A percentile compares a stretch with the other conserved stretches of the same genome.
Conservation (phyloP, 64 coral and sea anemone species). For the Orbicella faveolata region DNA sequence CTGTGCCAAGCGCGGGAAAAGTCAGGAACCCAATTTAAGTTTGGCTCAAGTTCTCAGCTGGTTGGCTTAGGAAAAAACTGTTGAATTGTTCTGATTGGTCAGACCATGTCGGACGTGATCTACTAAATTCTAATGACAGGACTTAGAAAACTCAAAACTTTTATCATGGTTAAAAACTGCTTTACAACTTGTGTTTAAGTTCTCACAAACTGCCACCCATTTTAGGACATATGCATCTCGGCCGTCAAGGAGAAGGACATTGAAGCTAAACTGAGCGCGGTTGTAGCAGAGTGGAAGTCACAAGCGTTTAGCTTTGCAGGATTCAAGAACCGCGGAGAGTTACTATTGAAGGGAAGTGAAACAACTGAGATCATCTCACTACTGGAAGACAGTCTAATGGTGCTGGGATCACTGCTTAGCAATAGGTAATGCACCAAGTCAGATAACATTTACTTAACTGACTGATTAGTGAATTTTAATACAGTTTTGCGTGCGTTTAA, state of each 20-base stretch:
- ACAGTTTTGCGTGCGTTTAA: not conserved
- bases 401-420: conserved; percentile 80
- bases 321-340: conserved; percentile 87
- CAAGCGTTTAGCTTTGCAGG: conserved; percentile 68
- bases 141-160: not conserved
- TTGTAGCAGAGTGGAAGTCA: conserved; percentile 92
- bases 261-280: conserved; percentile 83
- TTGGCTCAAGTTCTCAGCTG: too few relatives aligned
- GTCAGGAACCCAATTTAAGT: too few relatives aligned
- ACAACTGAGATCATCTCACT: conserved; percentile 90
- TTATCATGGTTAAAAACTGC: not conserved
- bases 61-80: too few relatives aligned
- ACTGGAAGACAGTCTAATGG: conserved; percentile 89
- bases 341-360: conserved; percentile 83
- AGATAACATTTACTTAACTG: not conserved
- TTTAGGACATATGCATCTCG: conserved; percentile 90
- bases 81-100: not conserved
- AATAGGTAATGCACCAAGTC: conserved; percentile 57
- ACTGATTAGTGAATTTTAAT: not conserved
- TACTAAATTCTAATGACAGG: too few relatives aligned
- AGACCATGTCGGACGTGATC: not conserved
- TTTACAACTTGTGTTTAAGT: not conserved
- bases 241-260: conserved; percentile 96
- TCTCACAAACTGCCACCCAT: not conserved
- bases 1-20: too few relatives aligned